These are phyloP conservation scores for Meandrusa payeni DNA, from an alignment of 2,888 invertebrate genomes.

Conservation along the genomic window DNA sequence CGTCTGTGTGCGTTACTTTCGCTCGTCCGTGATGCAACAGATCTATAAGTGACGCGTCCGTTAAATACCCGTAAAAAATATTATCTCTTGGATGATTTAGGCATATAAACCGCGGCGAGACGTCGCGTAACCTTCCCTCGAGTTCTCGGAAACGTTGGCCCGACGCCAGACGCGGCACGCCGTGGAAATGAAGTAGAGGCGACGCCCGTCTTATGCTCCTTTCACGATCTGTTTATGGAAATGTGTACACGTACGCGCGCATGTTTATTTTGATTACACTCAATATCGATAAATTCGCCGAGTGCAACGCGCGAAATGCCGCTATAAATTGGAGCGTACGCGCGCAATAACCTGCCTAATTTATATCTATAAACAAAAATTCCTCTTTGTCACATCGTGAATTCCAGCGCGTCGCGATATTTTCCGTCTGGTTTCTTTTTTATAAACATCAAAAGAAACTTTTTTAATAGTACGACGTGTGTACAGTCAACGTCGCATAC, in stretches of 20 bases:
- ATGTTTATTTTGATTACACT: constrained; percentile 54
- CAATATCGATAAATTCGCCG: constrained; percentile 42
- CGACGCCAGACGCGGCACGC: constrained; percentile 59
- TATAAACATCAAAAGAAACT: constrained; percentile 22
- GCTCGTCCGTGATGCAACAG: constrained; percentile 12
- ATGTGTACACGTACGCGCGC: constrained; percentile 48
- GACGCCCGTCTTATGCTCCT: constrained; percentile 62
- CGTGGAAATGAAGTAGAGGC: constrained; percentile 70
- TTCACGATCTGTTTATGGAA: constrained; percentile 70
- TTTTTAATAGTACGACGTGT: constrained; percentile 20
- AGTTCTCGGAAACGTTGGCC: constrained; percentile 76
- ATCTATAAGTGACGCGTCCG: constrained; percentile 25
- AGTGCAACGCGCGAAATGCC: constrained; percentile 34
- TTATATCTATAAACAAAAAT: constrained; percentile 33
- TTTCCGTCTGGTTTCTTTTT: constrained; percentile 20
- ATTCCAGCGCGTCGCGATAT: constrained; percentile 22
- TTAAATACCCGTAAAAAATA: constrained; percentile 52
- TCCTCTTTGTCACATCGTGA: constrained; percentile 29
- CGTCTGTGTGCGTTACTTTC: constrained; percentile 5
- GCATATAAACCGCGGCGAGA: constrained; percentile 75
- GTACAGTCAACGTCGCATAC: too few species aligned
- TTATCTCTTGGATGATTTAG: constrained; percentile 71
- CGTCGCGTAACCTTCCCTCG: constrained; percentile 76
- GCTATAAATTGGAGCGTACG: constrained; percentile 30
- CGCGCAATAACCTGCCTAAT: constrained; percentile 31